These are phyloP conservation scores for Artibeus lituratus DNA, from an alignment of 2,797 vertebrate species.

Conservation along the genomic window DNA sequence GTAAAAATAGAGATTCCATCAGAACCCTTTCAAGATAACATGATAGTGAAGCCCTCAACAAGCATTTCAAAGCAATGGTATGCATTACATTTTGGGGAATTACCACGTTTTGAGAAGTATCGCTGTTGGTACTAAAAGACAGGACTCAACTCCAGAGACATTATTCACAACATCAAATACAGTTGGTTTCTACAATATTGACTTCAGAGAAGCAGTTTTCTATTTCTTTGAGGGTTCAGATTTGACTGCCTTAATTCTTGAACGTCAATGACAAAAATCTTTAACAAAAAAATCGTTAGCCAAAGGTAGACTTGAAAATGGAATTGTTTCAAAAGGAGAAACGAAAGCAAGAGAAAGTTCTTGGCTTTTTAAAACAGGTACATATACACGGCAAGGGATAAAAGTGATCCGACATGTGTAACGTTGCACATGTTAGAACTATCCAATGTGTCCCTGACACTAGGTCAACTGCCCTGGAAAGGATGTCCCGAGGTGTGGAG, in stretches of 20 bases:
- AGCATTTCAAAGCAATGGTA: not conserved
- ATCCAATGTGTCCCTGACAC: conserved; percentile 62
- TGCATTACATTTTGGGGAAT: not conserved
- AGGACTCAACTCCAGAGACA: not conserved
- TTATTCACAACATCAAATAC: conserved; percentile 18
- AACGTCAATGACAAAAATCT: conserved; percentile 56
- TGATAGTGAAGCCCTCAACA: conserved; percentile 10
- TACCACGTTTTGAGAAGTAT: not conserved
- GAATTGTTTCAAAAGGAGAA: conserved; percentile 60
- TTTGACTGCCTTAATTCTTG: conserved; percentile 48
- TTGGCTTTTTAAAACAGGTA: conserved; percentile 64
- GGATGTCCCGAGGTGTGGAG: conserved; percentile 26
- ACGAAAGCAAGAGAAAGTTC: conserved; percentile 65
- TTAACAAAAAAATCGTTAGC: conserved; percentile 28
- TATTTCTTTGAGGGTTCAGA: conserved; percentile 62
- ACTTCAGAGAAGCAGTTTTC: conserved; percentile 66
- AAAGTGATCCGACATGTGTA: conserved; percentile 68
- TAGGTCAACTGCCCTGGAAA: conserved; percentile 27
- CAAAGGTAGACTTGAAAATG: conserved; percentile 52
- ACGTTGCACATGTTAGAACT: conserved; percentile 71
- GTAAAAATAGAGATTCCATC: conserved; percentile 12
- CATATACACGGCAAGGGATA: conserved; percentile 56
- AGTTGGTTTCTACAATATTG: not conserved
- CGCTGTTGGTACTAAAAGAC: not conserved
- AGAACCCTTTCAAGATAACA: conserved; percentile 33